These are phyloP conservation scores for Odiellus spinosus DNA, from an alignment of 2,888 invertebrate genomes.

Conservation along the genomic window DNA sequence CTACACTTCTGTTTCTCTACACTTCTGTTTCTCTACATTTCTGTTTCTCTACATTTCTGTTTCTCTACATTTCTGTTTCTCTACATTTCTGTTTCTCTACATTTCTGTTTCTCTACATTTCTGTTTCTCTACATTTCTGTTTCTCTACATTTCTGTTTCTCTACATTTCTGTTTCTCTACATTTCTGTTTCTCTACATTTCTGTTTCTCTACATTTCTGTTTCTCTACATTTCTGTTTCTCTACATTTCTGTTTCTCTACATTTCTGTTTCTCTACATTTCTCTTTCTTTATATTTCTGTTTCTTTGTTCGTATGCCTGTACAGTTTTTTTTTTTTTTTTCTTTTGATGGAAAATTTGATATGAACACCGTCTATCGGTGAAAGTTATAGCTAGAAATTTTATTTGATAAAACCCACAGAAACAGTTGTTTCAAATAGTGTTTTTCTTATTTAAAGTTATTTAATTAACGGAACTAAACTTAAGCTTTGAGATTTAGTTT, in stretches of 20 bases:
- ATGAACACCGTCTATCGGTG: no score
- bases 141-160: not conserved
- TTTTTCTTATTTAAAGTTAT: no score
- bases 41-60: not conserved
- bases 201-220: not conserved
- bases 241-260: not conserved
- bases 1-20: not conserved
- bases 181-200: not conserved
- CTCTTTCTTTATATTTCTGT: not conserved
- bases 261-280: not conserved
- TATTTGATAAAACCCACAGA: no score
- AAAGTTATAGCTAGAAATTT: no score
- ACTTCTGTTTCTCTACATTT: not conserved
- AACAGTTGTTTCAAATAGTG: no score
- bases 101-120: not conserved
- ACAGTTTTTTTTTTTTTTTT: not conserved
- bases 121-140: not conserved
- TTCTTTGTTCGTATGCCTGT: not conserved
- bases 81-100: not conserved
- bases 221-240: not conserved
- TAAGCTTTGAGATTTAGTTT: no score
- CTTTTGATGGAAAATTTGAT: no score
- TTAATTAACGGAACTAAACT: no score
- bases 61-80: not conserved
- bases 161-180: not conserved